Conservation (phyloP, 1,140 invertebrate species). For the Bombus ignitus region DNA sequence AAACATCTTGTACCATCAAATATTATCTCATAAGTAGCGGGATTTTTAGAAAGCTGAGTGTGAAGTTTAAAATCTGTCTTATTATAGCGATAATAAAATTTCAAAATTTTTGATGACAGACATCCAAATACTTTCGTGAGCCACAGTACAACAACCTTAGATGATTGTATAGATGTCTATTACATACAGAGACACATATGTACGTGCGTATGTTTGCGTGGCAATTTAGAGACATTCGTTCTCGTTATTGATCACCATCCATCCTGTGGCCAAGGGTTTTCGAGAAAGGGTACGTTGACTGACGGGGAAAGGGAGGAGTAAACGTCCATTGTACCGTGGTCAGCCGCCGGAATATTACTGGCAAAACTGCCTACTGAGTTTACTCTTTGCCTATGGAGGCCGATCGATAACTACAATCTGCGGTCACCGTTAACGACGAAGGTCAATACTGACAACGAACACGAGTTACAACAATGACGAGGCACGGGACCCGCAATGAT, state of each 20-base stretch:
- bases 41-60: no score
- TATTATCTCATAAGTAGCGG: no score
- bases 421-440: constrained; percentile 40
- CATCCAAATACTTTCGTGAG: background rate
- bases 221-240: constrained; percentile 47
- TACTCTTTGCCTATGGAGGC: constrained; percentile 31
- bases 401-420: constrained; percentile 48
- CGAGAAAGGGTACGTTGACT: constrained; percentile 9
- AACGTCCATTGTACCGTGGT: constrained; percentile 59
- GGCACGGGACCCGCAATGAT: constrained; percentile 37
- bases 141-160: background rate
- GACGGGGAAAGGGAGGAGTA: background rate
- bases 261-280: constrained; percentile 13
- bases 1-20: background rate
- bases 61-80: no score
- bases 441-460: constrained; percentile 41
- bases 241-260: constrained; percentile 63
- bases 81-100: background rate
- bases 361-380: constrained; percentile 43
- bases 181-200: background rate
- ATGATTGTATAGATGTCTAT: background rate
- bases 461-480: constrained; percentile 24
- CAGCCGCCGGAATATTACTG: constrained; percentile 63
- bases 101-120: background rate
- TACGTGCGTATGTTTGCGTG: background rate